Evolutionary conservation across 2,888 invertebrate species (phyloP).

Genomic region (Eupithecia subumbrata): DNA sequence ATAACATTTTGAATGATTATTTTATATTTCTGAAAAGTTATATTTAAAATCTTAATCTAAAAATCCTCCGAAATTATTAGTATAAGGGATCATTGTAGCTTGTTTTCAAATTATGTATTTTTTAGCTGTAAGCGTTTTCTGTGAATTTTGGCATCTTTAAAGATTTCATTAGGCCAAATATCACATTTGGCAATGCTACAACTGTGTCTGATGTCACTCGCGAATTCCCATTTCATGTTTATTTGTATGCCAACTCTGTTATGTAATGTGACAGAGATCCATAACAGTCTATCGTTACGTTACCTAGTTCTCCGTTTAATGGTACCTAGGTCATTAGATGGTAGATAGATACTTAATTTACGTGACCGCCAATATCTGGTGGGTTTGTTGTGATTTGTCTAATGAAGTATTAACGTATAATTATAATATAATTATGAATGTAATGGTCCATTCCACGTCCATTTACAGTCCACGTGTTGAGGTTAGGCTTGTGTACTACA

Average conservation of each 20-base stretch:
- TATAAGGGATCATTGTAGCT: not conserved
- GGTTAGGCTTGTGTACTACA: not conserved
- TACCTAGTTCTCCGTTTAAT: not conserved
- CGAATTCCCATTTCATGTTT: conserved; percentile 37
- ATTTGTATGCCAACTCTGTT: conserved; percentile 29
- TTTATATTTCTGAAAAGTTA: too few species aligned
- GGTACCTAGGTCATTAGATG: not conserved
- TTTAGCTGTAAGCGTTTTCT: not conserved
- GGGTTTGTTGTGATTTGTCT: not conserved
- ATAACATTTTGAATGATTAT: too few species aligned
- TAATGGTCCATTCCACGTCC: too few species aligned
- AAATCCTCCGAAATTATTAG: not conserved
- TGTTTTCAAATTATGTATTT: not conserved
- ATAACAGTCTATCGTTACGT: not conserved
- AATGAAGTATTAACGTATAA: too few species aligned
- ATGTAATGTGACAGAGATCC: not conserved
- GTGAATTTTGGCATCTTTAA: not conserved
- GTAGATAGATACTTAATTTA: not conserved
- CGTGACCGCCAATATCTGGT: not conserved
- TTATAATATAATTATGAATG: not conserved
- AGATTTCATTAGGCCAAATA: not conserved
- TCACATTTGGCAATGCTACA: conserved; percentile 42
- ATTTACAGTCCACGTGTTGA: not conserved
- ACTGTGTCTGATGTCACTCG: conserved; percentile 30
- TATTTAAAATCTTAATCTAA: too few species aligned